Base-by-base conservation (phyloP, 2,888 invertebrate species). In the Drosophila helvetica region DNA sequence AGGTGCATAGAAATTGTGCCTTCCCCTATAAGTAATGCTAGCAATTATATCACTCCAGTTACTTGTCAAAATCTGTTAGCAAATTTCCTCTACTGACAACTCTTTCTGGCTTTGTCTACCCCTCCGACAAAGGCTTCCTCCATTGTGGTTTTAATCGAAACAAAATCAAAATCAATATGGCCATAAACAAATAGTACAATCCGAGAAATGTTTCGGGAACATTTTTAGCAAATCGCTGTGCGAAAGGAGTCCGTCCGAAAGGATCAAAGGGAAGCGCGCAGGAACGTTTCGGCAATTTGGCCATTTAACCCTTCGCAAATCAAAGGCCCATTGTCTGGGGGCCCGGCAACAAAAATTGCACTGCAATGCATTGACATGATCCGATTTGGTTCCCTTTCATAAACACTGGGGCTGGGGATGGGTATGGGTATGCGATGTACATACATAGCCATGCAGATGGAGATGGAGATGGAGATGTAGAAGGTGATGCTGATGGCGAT, bases 81-180 rank as follows among this genome's bases (percentile, higher is more conserved):
- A 43, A 68, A 55, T 48, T 50, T 33, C 25, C 68, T 43, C 7
- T 9, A 59, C 27, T 54, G 54, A 54, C 45, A 54, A 54, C 46
- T 45, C 43, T 10, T 30, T 22, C 55, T 48, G 33, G 30, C 42
- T 43, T 48, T 47, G 47, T 54, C 18, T 18, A 43, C 47, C 48
- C 33, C n/a, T n/a, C 53, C 50, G 45, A 74, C 58, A 56, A 70
- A 52, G 42, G 42, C 45, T 25, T 43, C 54, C 64, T 38, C 43
- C 62, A 61, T 77, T 85, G 85, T 77, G 85, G 89, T 79, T 79
- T 65, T 48, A 60, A 85, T 81, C 71, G 70, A 81, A 87, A 85
- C 63, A 76, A 76, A 60, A 67, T 70, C 51, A 56, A 67, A 71
- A 50, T 60, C 56, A 61, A 68, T 54, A 64, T 63, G 65, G 59